Evolutionary conservation across 2,888 invertebrate genomes (phyloP), one percentile per base, ranked within the genome.

Genomic region (Tinea pellionella): DNA sequence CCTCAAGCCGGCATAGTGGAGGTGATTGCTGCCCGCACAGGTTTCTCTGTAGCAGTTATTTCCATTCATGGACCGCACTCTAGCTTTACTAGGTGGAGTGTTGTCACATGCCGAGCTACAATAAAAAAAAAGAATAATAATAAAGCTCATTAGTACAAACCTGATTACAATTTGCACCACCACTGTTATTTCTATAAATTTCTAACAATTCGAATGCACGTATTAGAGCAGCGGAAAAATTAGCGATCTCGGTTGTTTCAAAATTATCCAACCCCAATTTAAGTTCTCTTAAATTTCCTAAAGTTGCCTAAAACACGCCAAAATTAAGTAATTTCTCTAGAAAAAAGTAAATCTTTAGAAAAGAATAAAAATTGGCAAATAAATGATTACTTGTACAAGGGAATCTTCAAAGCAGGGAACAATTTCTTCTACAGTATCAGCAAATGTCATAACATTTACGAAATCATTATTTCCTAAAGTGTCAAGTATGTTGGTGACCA

Each of bases 381-480:
- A 47, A n/a, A 18, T 24, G 6, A 59, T 88, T 73, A 95, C 96
- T 89, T 97, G 98, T 60, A 98, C 95, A 62, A 98, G 89, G 59
- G 93, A 92, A 70, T 95, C 92, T 70, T 93, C 93, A 82, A 97
- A 97, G 80, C 98, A 99, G 18, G 92, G 91, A 64, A 97, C 96
- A 51, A 95, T 90, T 71, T 92, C 91, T 66, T 94, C 92, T 0
- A 93, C 93, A 53, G 90, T 90, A 69, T 93, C 92, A 66, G 95
- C 94, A 88, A 98, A 99, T 73, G 94, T 94, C 84, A 96, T 93
- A 65, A 99, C 95, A 77, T 98, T 98, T 68, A 99, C 98, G 86
- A 96, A 99, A 81, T 99, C 99, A 80, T 99, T 97, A 79, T 98
- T 97, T 59, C 96, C 97, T 43, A 99, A 91, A 0, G 99, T 99